phyloP scores from a whole-genome alignment of 2,888 invertebrate species.

The Watsonalla cultraria region DNA sequence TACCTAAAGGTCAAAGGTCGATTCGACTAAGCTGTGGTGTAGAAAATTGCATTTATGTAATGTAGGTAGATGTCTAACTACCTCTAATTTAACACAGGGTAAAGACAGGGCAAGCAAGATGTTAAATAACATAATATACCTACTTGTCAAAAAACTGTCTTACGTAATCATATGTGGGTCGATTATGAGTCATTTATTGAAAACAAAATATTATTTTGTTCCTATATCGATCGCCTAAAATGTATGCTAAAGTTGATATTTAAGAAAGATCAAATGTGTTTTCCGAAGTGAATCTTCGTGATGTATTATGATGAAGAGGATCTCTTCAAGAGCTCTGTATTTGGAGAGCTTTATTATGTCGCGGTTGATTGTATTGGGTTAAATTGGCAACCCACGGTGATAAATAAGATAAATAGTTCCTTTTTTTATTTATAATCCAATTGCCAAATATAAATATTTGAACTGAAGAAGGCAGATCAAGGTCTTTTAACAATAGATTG shows the following conservation, averaged over 20 bases:
- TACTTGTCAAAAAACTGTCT: conserved; percentile 8
- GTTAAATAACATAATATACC: conserved; percentile 7
- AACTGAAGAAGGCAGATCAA: background rate
- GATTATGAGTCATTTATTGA: conserved; percentile 41
- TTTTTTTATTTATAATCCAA: background rate
- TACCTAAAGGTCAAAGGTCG: too few species aligned
- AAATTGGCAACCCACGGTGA: conserved; percentile 1
- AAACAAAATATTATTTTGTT: conserved; percentile 31
- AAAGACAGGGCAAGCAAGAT: conserved; percentile 9
- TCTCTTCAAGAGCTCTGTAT: conserved; percentile 20
- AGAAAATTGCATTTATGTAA: too few species aligned
- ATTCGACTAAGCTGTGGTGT: too few species aligned
- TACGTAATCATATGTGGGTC: conserved; percentile 37
- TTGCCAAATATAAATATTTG: background rate
- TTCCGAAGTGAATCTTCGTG: conserved; percentile 30
- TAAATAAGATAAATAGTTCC: background rate
- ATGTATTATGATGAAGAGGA: conserved; percentile 18
- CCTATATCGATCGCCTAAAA: conserved; percentile 37
- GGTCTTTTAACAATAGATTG: background rate
- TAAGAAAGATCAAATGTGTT: conserved; percentile 30
- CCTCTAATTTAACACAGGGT: background rate
- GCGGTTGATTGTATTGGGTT: conserved; percentile 18
- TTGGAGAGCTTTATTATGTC: conserved; percentile 20
- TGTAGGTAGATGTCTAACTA: too few species aligned
- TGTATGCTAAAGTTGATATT: conserved; percentile 60